Base-by-base conservation (phyloP, 2,797 vertebrate species). In the Gymnoscopelus microlampas region DNA sequence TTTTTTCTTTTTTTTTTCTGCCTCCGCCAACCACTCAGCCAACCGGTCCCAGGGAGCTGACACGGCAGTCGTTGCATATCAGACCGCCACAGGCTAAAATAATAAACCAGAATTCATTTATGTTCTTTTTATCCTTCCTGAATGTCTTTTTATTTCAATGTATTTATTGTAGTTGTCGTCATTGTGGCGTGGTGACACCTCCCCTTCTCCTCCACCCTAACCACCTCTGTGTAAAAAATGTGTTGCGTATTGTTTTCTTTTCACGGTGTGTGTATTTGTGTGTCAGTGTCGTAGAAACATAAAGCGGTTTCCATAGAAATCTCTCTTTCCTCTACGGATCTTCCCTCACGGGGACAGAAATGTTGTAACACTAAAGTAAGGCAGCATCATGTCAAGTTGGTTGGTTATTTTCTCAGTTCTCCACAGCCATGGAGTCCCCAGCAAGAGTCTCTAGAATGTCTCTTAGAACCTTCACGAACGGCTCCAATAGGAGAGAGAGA, bases 281-380 rank as follows among this genome's bases (percentile, higher is more conserved):
- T 84, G 65, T 81, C 60, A 13, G 73, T 80, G 78, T 80, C 69
- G 72, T 68, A 56, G 39, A 60, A 63, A 73, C 66, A 53, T 50
- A 55, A 80, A 80, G 79, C 66, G 69, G 75, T 73, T 62, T 73
- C 39, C 39, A 44, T 44, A 44, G 39, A 65, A 76, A 76, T 78
- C 81, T 73, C 76, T 57, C 71, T 32, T 72, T 58, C 71, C 29
- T 70, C 55, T 32, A 58, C 74, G 15, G 47, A 75, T 81, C 82
- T 15, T 35, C 66, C 74, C 49, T 10, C 69, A 65, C 54, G 23
- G 58, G 76, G 87, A 82, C 85, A 73, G 75, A 74, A 69, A 85
- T 83, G 78, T 73, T 10, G 71, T 68, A 88, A 91, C 87, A 88
- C 76, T 70, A 78, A 44, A 88, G 86, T 94, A 94, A 95, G 93